Evolutionary conservation across 53 echinoderm and acorn worm species (phyloP).

Genomic region (Arbacia lixula): DNA sequence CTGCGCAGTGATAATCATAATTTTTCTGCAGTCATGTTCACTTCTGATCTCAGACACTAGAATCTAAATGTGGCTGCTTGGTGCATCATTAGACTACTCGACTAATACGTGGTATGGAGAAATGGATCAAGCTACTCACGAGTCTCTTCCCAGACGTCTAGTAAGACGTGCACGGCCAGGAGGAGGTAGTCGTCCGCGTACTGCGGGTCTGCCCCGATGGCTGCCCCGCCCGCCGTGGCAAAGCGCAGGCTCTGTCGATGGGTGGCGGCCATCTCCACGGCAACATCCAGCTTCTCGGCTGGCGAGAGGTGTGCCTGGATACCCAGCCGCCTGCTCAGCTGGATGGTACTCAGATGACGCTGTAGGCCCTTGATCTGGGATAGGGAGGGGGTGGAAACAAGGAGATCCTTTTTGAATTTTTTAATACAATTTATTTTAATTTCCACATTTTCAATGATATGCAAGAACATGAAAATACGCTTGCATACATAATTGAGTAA

Average conservation of each 20-base stretch:
- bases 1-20: too few relatives aligned
- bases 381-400: not conserved
- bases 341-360: slow-evolving; percentile 78
- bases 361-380: slow-evolving; percentile 90
- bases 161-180: slow-evolving; percentile 87
- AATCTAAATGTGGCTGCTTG: too few relatives aligned
- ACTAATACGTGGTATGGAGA: too few relatives aligned
- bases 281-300: slow-evolving; percentile 68
- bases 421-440: too few relatives aligned
- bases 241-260: slow-evolving; percentile 71
- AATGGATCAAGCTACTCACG: slow-evolving; percentile 70
- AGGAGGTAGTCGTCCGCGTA: slow-evolving; percentile 93
- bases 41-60: too few relatives aligned
- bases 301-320: slow-evolving; percentile 67
- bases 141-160: slow-evolving; percentile 84
- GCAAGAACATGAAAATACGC: too few relatives aligned
- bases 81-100: too few relatives aligned
- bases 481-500: too few relatives aligned
- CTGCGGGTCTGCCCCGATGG: slow-evolving; percentile 83
- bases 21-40: too few relatives aligned
- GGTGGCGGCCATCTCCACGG: slow-evolving; percentile 70
- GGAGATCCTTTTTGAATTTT: too few relatives aligned
- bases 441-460: too few relatives aligned
- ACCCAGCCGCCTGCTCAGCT: slow-evolving; percentile 77
- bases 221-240: slow-evolving; percentile 56